Evolutionary conservation across 2,113 vertebrate genomes (phyloP), one percentile per base, ranked within the genome.

Genomic region (Eupsittula cactorum): DNA sequence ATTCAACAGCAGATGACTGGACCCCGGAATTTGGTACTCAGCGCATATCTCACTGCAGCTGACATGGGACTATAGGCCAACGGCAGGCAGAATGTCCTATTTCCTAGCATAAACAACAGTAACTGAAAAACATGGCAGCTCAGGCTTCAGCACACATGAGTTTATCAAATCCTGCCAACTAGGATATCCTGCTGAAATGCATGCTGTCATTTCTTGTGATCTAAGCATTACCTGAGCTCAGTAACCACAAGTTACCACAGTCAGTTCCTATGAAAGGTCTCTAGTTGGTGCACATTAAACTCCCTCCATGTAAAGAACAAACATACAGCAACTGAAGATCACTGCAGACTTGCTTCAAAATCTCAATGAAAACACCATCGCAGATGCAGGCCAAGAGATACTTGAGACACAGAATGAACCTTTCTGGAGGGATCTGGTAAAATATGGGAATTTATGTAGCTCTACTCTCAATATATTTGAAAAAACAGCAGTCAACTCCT

Each of bases 401-500:
- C 75, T 2, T 94, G 50, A 97, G 31, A 10, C 35, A 93, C 21
- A 64, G 44, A 91, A 97, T 13, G 12, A 94, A 85, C 75, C 53
- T 78, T 78, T 87, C 39, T 87, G 89, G 64, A 80, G 9, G 16
- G 25, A 84, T 80, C 37, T 86, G 35, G 59, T 69, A 74, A 77
- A 82, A 39, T 41, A 84, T 35, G 35, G 57, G 33, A 70, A 85
- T 83, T 96, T 96, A 94, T 50, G 46, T 86, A 95, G 83, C 74
- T 84, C 44, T 78, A 82, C 59, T 82, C 85, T 89, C 80, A 88
- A 81, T 44, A 62, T 86, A 82, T 81, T 95, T 95, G 79, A 95
- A 91, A 96, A 97, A 97, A 90, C 27, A 95, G 60, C 71, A 90
- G 87, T 37, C 49, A 81, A 82, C 60, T 91, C 65, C 73, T 69